A percentile compares a stretch with the other conserved stretches of the same genome.
These are phyloP conservation scores for Villa cingulata DNA, from an alignment of 2,888 invertebrate genomes.

Conservation along the genomic window DNA sequence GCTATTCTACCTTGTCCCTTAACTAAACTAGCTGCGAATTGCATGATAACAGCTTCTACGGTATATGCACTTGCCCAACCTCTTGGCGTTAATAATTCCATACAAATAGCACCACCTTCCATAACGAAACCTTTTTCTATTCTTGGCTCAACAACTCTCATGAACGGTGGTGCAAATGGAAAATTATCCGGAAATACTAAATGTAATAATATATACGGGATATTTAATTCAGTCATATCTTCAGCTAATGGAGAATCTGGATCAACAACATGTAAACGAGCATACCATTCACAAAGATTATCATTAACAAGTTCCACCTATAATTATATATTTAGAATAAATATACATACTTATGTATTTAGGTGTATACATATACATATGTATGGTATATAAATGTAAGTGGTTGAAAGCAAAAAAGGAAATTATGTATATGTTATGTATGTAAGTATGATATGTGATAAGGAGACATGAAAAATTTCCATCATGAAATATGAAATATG, in stretches of 20 bases:
- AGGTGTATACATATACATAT: too few species aligned
- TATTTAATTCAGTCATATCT: conserved; percentile 64
- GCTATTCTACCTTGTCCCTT: conserved; percentile 77
- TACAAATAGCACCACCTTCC: conserved; percentile 83
- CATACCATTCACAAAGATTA: conserved; percentile 79
- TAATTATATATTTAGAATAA: too few species aligned
- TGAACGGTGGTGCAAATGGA: conserved; percentile 79
- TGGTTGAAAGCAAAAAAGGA: too few species aligned
- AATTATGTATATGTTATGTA: too few species aligned
- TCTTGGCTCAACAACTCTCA: conserved; percentile 64
- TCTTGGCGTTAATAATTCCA: conserved; percentile 73
- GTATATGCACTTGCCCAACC: conserved; percentile 84
- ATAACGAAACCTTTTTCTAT: conserved; percentile 78
- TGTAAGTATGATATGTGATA: too few species aligned
- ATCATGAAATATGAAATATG: too few species aligned
- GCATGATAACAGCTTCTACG: conserved; percentile 77
- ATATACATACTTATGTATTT: too few species aligned
- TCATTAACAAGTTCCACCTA: conserved; percentile 71
- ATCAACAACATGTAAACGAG: conserved; percentile 66
- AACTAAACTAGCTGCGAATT: conserved; percentile 76
- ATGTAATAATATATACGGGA: conserved; percentile 62
- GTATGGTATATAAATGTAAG: too few species aligned
- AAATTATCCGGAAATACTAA: conserved; percentile 77
- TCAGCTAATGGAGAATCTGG: conserved; percentile 69
- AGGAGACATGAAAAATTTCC: too few species aligned